Percentiles rank a stretch among this genome's conserved stretches.
phyloP scores from a whole-genome alignment of 2,888 invertebrate species.

The Lasioglossum figueresi region DNA sequence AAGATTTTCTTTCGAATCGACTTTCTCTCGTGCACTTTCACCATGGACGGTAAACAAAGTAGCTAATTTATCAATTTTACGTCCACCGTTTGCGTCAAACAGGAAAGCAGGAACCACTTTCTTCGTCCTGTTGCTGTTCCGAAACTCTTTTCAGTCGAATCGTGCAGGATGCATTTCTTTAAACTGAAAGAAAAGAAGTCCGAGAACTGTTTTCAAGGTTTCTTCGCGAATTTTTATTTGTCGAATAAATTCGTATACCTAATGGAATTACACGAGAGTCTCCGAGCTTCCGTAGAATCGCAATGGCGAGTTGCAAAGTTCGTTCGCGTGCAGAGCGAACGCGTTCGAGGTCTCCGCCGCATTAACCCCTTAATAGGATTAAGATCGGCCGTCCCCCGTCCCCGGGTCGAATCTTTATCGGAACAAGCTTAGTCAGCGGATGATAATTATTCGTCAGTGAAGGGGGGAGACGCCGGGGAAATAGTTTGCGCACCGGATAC shows the following conservation, averaged over 20 bases:
- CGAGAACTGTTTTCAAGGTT: neutral
- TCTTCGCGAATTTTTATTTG: neutral
- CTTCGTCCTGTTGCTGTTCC: neutral
- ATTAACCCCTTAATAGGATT: conserved; percentile 5
- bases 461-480: conserved; percentile 15
- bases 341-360: neutral
- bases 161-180: neutral
- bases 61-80: neutral
- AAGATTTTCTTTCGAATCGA: neutral
- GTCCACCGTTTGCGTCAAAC: neutral
- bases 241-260: neutral
- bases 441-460: conserved; percentile 62
- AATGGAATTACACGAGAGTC: neutral
- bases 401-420: conserved; percentile 47
- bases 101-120: neutral
- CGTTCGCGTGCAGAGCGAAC: neutral
- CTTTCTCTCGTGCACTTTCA: conserved; percentile 2
- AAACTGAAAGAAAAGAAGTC: neutral
- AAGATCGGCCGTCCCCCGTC: neutral
- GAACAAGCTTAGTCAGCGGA: conserved; percentile 59
- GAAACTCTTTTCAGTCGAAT: neutral
- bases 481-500: conserved; percentile 59
- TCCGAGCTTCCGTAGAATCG: neutral
- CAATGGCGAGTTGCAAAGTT: neutral
- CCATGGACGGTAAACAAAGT: neutral